Base-by-base conservation (phyloP, 1,140 invertebrate genomes). In the Caerostris darwini region DNA sequence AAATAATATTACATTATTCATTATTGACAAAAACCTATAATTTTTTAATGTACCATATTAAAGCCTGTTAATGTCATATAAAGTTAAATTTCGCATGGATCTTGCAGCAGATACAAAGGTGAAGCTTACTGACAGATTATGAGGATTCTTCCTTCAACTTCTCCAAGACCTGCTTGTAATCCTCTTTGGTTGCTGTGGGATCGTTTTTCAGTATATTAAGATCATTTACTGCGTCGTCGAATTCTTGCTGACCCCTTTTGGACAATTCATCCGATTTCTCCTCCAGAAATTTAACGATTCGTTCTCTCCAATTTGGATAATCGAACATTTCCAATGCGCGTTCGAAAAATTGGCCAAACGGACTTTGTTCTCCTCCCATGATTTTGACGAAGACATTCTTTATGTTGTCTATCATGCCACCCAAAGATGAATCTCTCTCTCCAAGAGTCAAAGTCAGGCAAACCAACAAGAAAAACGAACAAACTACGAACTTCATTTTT, bases 181-280 rank as follows among this genome's bases (percentile, higher is more conserved):
- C 87, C 3, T 67, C 64, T 56, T 89, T 89, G 7, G 61, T 89
- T 3, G 87, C 53, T 69, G 69, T 53, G 1, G 87, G 87, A 71
- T 89, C 59, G 3, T 89, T 17, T 14, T 71, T 89, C 50, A 89
- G 17, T 19, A 67, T 14, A 53, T 54, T n/a, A 3, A 89, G 53
- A 6, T 89, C 5, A 0, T 54, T 53, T 50, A 69, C 17, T 0
- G 61, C 59, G 8, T 69, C 50, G 8, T 69, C 87, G 34, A 89
- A 69, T 57, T 89, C 61, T 71, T 69, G 14, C 10, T 14, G 8
- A 54, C 50, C 87, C 8, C 61, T 56, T 10, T 50, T 89, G 3
- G 61, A 89, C 5, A 69, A 12, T 56, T 69, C 50, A 5, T 6
- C 50, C 3, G 87, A 34, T 7, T 56, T 89, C 17, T 69, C 34